Base-by-base conservation (phyloP, 2,888 invertebrate species). In the Podotricha telesiphe region DNA sequence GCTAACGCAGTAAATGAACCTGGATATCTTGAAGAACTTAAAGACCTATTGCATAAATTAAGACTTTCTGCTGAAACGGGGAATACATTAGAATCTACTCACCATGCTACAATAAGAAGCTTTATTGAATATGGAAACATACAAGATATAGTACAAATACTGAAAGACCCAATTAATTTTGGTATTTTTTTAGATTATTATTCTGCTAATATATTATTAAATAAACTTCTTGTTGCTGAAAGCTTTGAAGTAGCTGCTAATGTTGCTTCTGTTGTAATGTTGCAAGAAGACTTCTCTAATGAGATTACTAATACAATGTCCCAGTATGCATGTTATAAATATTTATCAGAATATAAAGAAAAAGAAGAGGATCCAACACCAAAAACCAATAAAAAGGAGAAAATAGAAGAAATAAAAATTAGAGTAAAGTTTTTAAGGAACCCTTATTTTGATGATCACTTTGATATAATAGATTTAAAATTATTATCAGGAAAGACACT, bases 111-210 rank as follows among this genome's bases (percentile, higher is more conserved):
- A 34, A 90, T 98, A 7, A 93, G 96, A 75, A 93, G 93, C 77
- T 94, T 94, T 68, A 77, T 95, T 1, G 88, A 93, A 58, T 84
- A 86, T 76, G 94, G 94, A 10, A 90, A 94, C 74, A 85, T 93
- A n/a, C 93, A 95, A 17, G 94, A 96, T 66, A 87, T 99, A 15
- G 81, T 98, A 0, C 89, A 94, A 17, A 93, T 98, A 8, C 89
- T 99, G 56, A 95, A 96, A 79, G 96, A 98, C 83, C 95, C 97
- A 66, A 84, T 97, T 17, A 96, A 96, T 80, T 99, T 96, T 92
- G 99, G 99, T 1, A 87, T 99, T 42, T 99, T 99, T 82, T 94
- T 98, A n/a, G 98, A 99, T 87, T 87, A 95, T 71, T 96, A 95
- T 76, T 93, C 95, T 40, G 95, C 95, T 10, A 98, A 97, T 85